Evolutionary conservation across 2,888 invertebrate species (phyloP), one percentile per base, ranked within the genome.

Genomic region (Ophion slaviceki): DNA sequence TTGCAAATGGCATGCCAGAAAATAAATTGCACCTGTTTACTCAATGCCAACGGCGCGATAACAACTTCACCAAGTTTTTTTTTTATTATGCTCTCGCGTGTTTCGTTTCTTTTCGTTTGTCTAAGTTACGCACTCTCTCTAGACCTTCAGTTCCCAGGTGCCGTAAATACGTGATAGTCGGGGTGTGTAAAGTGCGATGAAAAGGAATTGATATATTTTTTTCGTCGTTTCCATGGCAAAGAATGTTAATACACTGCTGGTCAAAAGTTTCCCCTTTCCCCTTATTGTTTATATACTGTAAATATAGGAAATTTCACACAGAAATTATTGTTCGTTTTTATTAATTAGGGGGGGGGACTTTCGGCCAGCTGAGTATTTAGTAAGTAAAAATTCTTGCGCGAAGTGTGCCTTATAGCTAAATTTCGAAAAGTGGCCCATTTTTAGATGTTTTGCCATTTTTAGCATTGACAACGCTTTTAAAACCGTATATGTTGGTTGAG

Each of bases 1-100:
- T 89, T 83, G 66, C 70, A 77, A 81, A 86, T 84, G 86, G 82
- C 81, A 70, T 75, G 76, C 75, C 75, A 86, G 64, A 76, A 89
- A 89, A 88, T 84, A 88, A 88, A 89, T 88, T 89, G 81, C 88
- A 88, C 86, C 87, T 89, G 88, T 70, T 85, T 85, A 74, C 75
- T 80, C 68, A 76, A 79, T 79, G 83, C 85, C 87, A 85, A 85
- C 83, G 82, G 80, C 82, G 74, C 70, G 77, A 72, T 72, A 80
- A 77, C 20, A 32, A 45, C 53, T 47, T 45, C 59, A 62, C 36
- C 45, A 40, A 70, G 32, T 77, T 70, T 64, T 61, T 62, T 78
- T 82, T 74, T 76, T 62, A 53, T 76, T 71, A 24, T 67, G 28
- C 53, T 45, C 66, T 77, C 45, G 57, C 67, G 45, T 36, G 71